A percentile compares a stretch with the other conserved stretches of the same genome.
Evolutionary conservation across 2,888 invertebrate species (phyloP).

Genomic region (Dryadula phaetusa): DNA sequence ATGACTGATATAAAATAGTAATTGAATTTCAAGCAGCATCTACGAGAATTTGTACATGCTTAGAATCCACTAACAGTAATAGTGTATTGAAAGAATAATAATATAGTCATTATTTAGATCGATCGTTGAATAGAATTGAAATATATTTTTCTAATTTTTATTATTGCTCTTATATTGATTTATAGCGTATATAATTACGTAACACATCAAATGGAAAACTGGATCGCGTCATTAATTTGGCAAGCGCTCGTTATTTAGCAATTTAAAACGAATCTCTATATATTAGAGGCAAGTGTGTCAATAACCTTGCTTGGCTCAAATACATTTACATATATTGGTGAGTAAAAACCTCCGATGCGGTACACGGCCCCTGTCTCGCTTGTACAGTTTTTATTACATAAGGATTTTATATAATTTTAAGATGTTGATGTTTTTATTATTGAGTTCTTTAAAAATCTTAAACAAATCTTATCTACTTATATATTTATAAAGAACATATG

Average conservation of each 20-base stretch:
- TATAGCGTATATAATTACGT: constrained; percentile 55
- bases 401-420: constrained; percentile 28
- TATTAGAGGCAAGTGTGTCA: constrained; percentile 73
- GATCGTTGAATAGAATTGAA: constrained; percentile 18
- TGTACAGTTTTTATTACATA: constrained; percentile 31
- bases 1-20: constrained; percentile 27
- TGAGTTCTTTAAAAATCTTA: not conserved
- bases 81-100: constrained; percentile 12
- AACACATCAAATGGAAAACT: constrained; percentile 56
- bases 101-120: constrained; percentile 6
- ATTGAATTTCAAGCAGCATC: constrained; percentile 25
- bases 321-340: constrained; percentile 72
- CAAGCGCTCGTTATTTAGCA: constrained; percentile 67
- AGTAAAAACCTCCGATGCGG: constrained; percentile 56
- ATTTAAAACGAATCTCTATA: constrained; percentile 64
- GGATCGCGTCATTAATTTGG: constrained; percentile 67
- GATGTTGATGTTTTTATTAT: constrained; percentile 9
- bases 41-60: constrained; percentile 17
- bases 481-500: not conserved
- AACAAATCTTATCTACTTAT: not conserved
- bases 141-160: constrained; percentile 8
- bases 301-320: constrained; percentile 75
- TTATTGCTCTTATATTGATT: constrained; percentile 54
- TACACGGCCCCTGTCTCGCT: constrained; percentile 27
- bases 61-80: constrained; percentile 3